Base-by-base conservation (phyloP, 2,797 vertebrate genomes). In the Falco columbarius region DNA sequence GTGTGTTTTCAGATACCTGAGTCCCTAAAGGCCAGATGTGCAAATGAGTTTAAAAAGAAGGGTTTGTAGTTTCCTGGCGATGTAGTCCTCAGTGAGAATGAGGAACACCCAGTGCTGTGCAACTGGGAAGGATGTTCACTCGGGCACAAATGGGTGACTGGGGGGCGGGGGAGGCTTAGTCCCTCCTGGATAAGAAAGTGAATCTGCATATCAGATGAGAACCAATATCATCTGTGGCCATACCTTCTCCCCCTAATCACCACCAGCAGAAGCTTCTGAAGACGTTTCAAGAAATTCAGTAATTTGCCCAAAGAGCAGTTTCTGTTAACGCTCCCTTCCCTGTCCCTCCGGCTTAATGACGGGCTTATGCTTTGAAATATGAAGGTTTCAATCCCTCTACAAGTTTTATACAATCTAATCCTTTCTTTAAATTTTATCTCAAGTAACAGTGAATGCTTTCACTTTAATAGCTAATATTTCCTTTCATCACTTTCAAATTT, bases 341-440 rank as follows among this genome's bases (percentile, higher is more conserved):
- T 58, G 15, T 44, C 7, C 23, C 54, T 73, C 81, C 67, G 62
- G 30, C 46, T 92, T 90, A 84, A 59, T 63, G 44, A 62, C 47
- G 86, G 47, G 30, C 19, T 86, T 86, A 70, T 68, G 65, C 66
- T 51, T 8, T 74, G 68, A 92, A 94, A 90, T 72, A 84, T 47
- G 38, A 92, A 81, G 6, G 4, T 61, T 89, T 80, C 70, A 82
- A 63, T 81, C 18, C 15, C 59, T 80, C 86, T 76, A 86, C 36
- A 23, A 15, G 2, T 90, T 93, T 75, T 56, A 82, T 51, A 47
- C 13, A 86, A 84, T 80, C 36, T 74, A 92, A 84, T 84, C 14
- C n/a, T 89, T 93, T 86, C 54, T 93, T 79, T 49, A 63, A 55
- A 88, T 89, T 82, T 94, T 76, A 82, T 82, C 77, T 92, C 59